Base-by-base conservation (phyloP, 2,113 vertebrate genomes). In the Stigmatopora nigra region DNA sequence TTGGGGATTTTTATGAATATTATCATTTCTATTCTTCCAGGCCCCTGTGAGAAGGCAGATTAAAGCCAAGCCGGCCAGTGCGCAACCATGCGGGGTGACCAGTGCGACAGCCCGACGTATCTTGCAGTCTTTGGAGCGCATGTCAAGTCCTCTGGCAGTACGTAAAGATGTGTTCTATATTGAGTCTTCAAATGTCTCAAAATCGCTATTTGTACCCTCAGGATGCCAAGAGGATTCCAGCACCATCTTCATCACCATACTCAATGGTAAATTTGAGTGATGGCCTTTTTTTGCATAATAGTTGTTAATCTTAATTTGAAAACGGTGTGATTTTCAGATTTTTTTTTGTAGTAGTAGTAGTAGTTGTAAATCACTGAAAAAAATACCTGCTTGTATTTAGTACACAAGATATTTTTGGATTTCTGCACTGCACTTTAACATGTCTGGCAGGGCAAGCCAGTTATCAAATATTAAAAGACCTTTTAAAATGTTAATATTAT, bases 181-280 rank as follows among this genome's bases (percentile, higher is more conserved):
- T 31, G 20, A 41, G 10, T 53, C 35, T 20, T 7, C 4, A 36
- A 36, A 41, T 20, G 2, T 7, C 35, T 65, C 31, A 38, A 35
- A 1, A 31, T 64, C 52, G 53, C 47, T 3, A 17, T 69, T 69
- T 67, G 59, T 71, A 68, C 83, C 71, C 13, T 78, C 78, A 99
- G 97, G 97, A 99, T 89, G 97, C 94, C 55, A 96, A 93, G 86
- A 93, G 93, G 88, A 99, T 99, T 78, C 94, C 96, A 0, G 92
- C 94, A 82, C 60, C 88, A 68, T 73, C 41, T 41, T 22, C 79
- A 72, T 89, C 91, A 71, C 92, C 90, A 0, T 56, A 91, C 38
- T 92, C 92, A 83, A 81, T 88, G 84, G 95, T 99, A 92, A 94
- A 95, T 91, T 66, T 64, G 25, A 71, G 38, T 48, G 53, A 8